Evolutionary conservation across 2,113 vertebrate species (phyloP), one percentile per base, ranked within the genome.

Genomic region (Dromaius novaehollandiae): DNA sequence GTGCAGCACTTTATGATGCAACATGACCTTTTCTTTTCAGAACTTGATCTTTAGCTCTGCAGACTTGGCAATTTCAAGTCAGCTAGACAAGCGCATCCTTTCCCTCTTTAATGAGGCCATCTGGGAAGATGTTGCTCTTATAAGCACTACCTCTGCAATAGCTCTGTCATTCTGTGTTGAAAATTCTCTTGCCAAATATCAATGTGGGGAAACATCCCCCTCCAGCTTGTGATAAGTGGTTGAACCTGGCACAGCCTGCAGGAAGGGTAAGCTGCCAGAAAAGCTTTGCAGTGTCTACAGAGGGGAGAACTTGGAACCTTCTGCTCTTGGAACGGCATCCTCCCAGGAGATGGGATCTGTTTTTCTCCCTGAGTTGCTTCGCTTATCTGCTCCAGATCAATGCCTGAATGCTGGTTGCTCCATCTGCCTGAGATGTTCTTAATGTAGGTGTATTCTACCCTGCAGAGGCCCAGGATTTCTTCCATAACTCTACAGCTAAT

Each of bases 131-230:
- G 89, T 61, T 94, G 89, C 88, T 95, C 85, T 91, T 71, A 10
- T 10, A 75, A 94, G 91, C 84, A 60, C 85, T 89, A 91, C 56
- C 93, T 79, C 91, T 95, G 82, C 28, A 96, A 88, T 76, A 95
- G 76, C 82, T 96, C 94, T 85, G 90, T 93, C 93, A 53, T 73
- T 94, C 15, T 1, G 14, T 86, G 77, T 68, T 84, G 85, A 53
- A 86, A 75, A 83, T 75, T 44, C 79, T 94, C 3, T 1, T 95
- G 96, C 79, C 96, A 95, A 92, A 94, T 80, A 83, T n/a, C 86
- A 95, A 94, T 75, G 88, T 96, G 91, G 85, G 95, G 96, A 95
- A 96, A 95, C 71, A 88, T 95, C 90, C 71, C 85, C 85, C 89
- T 95, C 89, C 91, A 93, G 90, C 70, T 74, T 88, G 75, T 75